phyloP scores from a whole-genome alignment of 2,113 vertebrate genomes.

The Bettongia penicillata region DNA sequence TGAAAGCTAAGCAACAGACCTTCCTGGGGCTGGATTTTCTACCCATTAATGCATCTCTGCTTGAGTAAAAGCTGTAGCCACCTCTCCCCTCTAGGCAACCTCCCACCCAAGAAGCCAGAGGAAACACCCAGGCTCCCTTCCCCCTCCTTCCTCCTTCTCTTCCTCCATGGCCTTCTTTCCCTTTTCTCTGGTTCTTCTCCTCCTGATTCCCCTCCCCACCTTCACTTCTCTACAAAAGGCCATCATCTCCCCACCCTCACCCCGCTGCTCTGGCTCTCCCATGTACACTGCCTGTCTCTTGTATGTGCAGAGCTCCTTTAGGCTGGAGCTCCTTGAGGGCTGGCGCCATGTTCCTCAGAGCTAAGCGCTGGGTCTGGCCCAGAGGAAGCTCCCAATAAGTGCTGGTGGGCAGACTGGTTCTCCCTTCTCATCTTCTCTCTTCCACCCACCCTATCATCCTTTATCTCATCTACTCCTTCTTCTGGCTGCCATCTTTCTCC shows the following conservation, averaged over 20 bases:
- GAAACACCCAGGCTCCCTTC: not conserved
- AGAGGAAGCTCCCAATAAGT: not conserved
- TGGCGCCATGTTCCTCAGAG: not conserved
- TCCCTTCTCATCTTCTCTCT: not conserved
- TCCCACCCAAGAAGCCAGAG: not conserved
- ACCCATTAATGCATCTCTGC: not conserved
- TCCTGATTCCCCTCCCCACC: not conserved
- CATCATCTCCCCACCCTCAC: not conserved
- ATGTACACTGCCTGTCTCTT: not conserved
- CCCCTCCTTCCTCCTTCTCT: not conserved
- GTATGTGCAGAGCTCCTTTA: not conserved
- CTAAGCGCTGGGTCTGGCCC: too few species aligned
- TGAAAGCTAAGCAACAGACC: not conserved
- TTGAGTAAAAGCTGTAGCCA: not conserved
- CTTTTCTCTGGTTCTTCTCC: not conserved
- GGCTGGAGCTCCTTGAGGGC: not conserved
- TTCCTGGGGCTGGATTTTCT: not conserved
- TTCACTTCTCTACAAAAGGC: not conserved
- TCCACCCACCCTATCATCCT: not conserved
- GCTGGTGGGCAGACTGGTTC: not conserved
- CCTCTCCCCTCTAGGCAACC: not conserved
- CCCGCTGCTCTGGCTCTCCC: not conserved
- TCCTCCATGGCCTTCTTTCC: not conserved
- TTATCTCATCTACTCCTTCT: not conserved
- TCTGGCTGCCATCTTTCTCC: not conserved